Conservation (phyloP, 1,140 invertebrate species). For the Drosophila virilis region DNA sequence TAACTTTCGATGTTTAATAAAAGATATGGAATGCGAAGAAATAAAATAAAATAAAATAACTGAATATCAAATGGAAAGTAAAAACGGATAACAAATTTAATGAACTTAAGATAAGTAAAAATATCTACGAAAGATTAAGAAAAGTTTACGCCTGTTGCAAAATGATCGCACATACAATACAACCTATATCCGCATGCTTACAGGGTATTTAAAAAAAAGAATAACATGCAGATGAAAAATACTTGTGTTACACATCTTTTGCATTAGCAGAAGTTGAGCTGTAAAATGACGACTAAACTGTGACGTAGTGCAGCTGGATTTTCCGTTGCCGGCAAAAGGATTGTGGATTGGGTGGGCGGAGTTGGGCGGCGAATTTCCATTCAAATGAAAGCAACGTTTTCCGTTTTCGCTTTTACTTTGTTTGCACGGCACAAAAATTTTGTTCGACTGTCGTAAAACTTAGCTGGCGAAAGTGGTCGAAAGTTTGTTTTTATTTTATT, state of each 20-base stretch:
- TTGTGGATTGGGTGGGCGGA: constrained; percentile 6
- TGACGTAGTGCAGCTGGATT: constrained; percentile 29
- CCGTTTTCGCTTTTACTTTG: constrained; percentile 24
- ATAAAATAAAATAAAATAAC: too few relatives aligned
- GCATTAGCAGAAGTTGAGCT: constrained; percentile 32
- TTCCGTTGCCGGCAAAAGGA: constrained; percentile 2
- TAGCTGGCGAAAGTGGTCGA: constrained; percentile 26
- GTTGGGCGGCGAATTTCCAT: background rate
- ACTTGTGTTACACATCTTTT: constrained; percentile 45
- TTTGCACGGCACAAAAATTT: background rate
- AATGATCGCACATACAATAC: too few relatives aligned
- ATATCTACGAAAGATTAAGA: too few relatives aligned
- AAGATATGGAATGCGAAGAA: too few relatives aligned
- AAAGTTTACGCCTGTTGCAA: too few relatives aligned
- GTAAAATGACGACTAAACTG: constrained; percentile 33
- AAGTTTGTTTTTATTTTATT: constrained; percentile 13
- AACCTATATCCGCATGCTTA: background rate
- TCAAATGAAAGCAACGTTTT: constrained; percentile 25
- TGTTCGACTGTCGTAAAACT: constrained; percentile 28
- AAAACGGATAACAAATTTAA: too few relatives aligned
- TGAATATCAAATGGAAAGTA: too few relatives aligned
- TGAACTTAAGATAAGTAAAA: too few relatives aligned
- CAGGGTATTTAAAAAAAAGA: constrained; percentile 25
- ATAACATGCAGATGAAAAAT: constrained; percentile 4
- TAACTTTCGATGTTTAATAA: too few relatives aligned